Evolutionary conservation across 2,113 vertebrate genomes (phyloP).

Genomic region (Callipepla californica): DNA sequence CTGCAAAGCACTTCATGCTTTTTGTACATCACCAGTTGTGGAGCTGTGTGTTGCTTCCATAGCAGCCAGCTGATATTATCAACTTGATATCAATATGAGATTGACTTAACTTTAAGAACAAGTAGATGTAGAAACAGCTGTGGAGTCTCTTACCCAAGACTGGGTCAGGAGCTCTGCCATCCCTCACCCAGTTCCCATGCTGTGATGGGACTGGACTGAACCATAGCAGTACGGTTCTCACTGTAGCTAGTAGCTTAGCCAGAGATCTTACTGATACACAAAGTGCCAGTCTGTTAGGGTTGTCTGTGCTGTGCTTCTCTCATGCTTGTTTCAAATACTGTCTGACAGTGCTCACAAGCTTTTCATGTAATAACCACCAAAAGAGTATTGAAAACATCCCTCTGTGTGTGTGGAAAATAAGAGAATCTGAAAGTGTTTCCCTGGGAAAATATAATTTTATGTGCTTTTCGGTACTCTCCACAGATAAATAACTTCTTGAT

Average conservation of each 20-base stretch:
- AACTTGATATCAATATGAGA: neutral
- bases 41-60: neutral
- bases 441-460: neutral
- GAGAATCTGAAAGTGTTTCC: neutral
- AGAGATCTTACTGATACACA: neutral
- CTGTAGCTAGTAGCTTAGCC: neutral
- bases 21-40: neutral
- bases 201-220: neutral
- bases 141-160: neutral
- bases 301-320: neutral
- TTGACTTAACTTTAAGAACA: neutral
- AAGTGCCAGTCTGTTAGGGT: neutral
- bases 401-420: neutral
- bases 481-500: slow-evolving; percentile 5
- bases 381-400: neutral
- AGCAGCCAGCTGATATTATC: neutral
- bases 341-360: neutral
- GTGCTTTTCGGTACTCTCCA: neutral
- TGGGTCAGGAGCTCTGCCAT: neutral
- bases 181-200: neutral
- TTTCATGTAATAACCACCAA: neutral
- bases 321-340: neutral
- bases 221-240: neutral
- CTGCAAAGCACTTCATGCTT: neutral
- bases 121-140: neutral